Conservation (phyloP, 2,888 invertebrate species). For the Diadromus collaris region DNA sequence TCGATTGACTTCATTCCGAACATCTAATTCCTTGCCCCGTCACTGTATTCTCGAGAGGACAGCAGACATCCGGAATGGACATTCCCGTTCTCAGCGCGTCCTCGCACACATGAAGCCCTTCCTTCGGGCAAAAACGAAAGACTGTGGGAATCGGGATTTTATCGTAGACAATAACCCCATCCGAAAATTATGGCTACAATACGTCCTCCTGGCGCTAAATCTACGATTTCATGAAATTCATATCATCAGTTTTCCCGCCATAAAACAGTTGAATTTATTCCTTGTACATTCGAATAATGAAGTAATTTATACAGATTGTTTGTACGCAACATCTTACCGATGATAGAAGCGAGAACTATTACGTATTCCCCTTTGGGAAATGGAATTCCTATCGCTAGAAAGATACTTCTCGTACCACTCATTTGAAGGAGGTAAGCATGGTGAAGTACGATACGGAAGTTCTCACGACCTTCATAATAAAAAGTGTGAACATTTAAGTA, state of each 20-base stretch:
- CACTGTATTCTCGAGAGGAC: too few relatives aligned
- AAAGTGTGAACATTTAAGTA: neutral
- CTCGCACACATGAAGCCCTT: too few relatives aligned
- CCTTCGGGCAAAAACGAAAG: too few relatives aligned
- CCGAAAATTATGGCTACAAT: neutral
- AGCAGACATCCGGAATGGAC: too few relatives aligned
- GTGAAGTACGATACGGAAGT: conserved; percentile 72
- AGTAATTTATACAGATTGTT: neutral
- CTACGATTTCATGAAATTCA: neutral
- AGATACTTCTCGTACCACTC: conserved; percentile 1
- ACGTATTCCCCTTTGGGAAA: neutral
- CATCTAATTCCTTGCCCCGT: too few relatives aligned
- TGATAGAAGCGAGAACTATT: neutral
- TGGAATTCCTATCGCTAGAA: neutral
- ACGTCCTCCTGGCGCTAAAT: neutral
- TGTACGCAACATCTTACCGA: neutral
- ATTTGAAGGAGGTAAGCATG: conserved; percentile 64
- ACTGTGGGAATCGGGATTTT: too few relatives aligned
- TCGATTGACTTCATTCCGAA: too few relatives aligned
- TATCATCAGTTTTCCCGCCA: neutral
- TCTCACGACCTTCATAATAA: conserved; percentile 64
- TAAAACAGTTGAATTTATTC: neutral
- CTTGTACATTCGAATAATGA: neutral
- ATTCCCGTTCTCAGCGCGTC: too few relatives aligned
- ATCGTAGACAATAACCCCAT: too few relatives aligned